Base-by-base conservation (phyloP, 64 coral and sea anemone genomes). In the Stylophora pistillata region DNA sequence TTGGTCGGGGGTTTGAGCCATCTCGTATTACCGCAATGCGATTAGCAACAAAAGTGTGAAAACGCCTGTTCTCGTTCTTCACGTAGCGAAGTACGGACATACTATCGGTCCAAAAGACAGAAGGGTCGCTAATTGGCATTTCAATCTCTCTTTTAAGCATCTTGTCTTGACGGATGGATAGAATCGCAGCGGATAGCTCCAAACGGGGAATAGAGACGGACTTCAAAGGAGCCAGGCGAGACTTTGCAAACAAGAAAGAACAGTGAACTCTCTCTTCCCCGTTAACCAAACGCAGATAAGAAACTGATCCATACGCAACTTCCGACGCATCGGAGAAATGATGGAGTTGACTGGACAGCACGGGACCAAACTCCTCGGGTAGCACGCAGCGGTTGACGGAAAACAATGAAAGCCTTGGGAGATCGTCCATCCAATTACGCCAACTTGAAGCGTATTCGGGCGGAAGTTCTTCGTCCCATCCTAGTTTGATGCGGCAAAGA, bases 301-400 rank as follows among this genome's bases (percentile, higher is more conserved):
- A 78, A 20, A 53, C 76, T 13, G 65, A 78, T 13, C 77, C 68
- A 58, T 72, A 90, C 2, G 60, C 85, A n/a, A 34, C 20, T 72
- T 93, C 91, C 11, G 76, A 93, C 37, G 60, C 81, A 76, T 86
- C 90, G n/a, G 90, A 83, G 79, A 92, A 93, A 53, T 87, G 91
- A 77, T 88, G 91, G 23, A 93, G 64, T 63, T 93, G 75, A 23
- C 74, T 86, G 70, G 75, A 93, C 1, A 30, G 10, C 9, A 59
- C 47, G 76, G 33, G 29, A n/a, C 76, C 53, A 60, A 93, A 93
- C 20, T 56, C 41, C 25, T 41, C 56, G 37, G 85, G 85, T 56
- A 80, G 29, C 17, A 93, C 26, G 34, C 75, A 86, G 59, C 91
- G n/a, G n/a, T n/a, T n/a, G n/a, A n/a, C n/a, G n/a, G n/a, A n/a